These are phyloP conservation scores for Pseudeuparius sepicola DNA, from an alignment of 2,888 invertebrate genomes.

Conservation along the genomic window DNA sequence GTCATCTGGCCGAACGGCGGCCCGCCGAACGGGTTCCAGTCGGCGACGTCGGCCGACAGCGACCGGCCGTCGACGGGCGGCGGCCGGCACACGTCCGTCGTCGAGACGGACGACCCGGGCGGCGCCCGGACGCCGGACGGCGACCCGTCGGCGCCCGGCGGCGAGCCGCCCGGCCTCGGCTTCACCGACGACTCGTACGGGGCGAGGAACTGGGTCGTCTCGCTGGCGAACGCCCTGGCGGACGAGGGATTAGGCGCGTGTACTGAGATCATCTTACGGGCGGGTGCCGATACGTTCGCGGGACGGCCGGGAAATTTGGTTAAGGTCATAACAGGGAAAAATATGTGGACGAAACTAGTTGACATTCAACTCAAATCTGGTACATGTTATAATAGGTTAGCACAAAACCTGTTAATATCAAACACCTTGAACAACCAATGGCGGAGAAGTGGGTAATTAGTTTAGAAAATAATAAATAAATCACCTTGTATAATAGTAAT, in stretches of 20 bases:
- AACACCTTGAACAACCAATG: too few relatives aligned
- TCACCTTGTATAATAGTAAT: too few relatives aligned
- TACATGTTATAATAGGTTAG: too few relatives aligned
- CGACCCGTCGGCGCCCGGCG: constrained; percentile 34
- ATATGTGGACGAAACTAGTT: too few relatives aligned
- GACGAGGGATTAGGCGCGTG: too few relatives aligned
- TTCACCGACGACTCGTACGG: constrained; percentile 62
- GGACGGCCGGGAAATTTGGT: too few relatives aligned
- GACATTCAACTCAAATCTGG: too few relatives aligned
- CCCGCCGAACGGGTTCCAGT: constrained; percentile 81
- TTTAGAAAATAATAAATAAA: too few relatives aligned
- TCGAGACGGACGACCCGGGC: constrained; percentile 36
- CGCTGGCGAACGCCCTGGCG: constrained; percentile 58
- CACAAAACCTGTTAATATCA: too few relatives aligned
- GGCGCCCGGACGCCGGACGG: constrained; percentile 29
- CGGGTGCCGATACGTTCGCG: too few relatives aligned
- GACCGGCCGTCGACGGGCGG: constrained; percentile 33
- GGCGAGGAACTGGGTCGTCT: constrained; percentile 64
- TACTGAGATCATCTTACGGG: not conserved
- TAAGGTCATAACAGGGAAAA: too few relatives aligned
- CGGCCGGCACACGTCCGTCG: constrained; percentile 35
- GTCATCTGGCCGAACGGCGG: constrained; percentile 63
- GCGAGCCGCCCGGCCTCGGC: constrained; percentile 38
- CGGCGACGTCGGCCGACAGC: constrained; percentile 50
- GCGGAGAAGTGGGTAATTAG: too few relatives aligned